Base-by-base conservation (phyloP, 2,797 vertebrate species). In the Falco cherrug region DNA sequence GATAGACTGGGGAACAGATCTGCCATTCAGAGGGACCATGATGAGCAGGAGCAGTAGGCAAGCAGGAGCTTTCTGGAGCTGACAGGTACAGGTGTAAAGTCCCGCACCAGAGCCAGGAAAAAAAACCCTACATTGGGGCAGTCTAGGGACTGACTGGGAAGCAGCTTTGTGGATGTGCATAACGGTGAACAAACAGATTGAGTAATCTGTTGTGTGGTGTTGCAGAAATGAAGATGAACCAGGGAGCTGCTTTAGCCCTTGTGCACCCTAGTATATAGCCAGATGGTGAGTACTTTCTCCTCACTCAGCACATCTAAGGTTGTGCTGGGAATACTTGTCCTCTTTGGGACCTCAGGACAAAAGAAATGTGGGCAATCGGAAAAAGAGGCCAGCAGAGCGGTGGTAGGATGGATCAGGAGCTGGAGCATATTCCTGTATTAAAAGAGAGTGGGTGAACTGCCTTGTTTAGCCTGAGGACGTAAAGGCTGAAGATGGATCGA, bases 11-110 rank as follows among this genome's bases (percentile, higher is more conserved):
- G 41, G 33, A 19, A 16, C 53, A 74, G 45, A 63, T 67, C 29
- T 84, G 31, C 37, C 0, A 0, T 79, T 75, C 1, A 1, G 39
- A 50, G n/a, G 48, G 24, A 35, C 22, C 0, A 0, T 19, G 61
- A 24, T 1, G 6, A 33, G 21, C 67, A 76, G 67, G 18, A 67
- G 35, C 26, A 33, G 47, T 33, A 16, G 45, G 47, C 29, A 11
- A 65, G 15, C 64, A 67, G 65, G 57, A 90, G 13, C 48, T 48
- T 84, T 19, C n/a, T 1, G 0, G 20, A 79, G 28, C 67, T 64
- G 41, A 31, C 33, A 35, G 39, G 16, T 4, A 1, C 16, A 37
- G 60, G 51, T 26, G n/a, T 35, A 2, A 20, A 48, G 74, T 39
- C 51, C 25, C 67, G 16, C 28, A 28, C 5, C 19, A 51, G 80